These are phyloP conservation scores for Rhabdomys dilectus DNA, from an alignment of 2,113 vertebrate species.

Conservation along the genomic window DNA sequence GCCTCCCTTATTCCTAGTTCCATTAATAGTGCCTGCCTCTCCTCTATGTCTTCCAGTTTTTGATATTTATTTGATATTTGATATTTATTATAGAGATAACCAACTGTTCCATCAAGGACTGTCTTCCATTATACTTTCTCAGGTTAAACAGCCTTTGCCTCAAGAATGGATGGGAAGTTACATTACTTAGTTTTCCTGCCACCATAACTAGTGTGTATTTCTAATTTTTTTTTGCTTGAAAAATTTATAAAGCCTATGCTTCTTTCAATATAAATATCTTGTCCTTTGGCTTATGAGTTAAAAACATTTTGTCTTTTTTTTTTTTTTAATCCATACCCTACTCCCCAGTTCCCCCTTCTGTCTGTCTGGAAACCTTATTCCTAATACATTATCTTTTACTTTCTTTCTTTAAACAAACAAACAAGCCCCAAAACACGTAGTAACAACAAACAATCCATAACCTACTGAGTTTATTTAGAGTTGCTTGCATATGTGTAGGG, in stretches of 20 bases:
- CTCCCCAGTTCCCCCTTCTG: not conserved
- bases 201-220: not conserved
- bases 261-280: conserved; percentile 35
- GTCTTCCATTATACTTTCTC: not conserved
- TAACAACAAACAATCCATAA: not conserved
- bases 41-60: not conserved
- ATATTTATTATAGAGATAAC: not conserved
- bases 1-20: not conserved
- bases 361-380: not conserved
- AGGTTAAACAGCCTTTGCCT: not conserved
- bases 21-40: no score
- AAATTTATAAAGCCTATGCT: not conserved
- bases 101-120: not conserved
- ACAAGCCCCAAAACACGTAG: not conserved
- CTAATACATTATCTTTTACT: not conserved
- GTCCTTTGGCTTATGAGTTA: conserved; percentile 1
- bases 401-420: not conserved
- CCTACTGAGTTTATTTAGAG: not conserved
- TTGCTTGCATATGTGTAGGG: not conserved
- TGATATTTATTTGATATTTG: no score
- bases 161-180: not conserved
- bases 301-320: not conserved
- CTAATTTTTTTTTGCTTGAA: conserved; percentile 4
- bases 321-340: not conserved
- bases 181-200: not conserved